Evolutionary conservation across 2,888 invertebrate genomes (phyloP).

Genomic region (Pammene fasciana): DNA sequence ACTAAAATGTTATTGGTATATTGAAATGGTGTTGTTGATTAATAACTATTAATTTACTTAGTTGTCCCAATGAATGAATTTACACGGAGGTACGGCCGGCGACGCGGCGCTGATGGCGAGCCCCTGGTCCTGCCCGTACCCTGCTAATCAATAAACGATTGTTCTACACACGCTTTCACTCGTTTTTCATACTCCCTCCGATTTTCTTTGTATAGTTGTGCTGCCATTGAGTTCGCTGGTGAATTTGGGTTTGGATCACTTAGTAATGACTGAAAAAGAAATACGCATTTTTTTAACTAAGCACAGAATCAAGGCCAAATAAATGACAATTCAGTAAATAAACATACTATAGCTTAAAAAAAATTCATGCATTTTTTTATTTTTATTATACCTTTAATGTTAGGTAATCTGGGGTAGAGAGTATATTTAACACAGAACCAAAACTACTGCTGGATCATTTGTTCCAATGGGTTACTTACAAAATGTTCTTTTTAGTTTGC

Average conservation of each 20-base stretch:
- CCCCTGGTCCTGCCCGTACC: constrained; percentile 53
- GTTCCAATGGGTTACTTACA: too few species aligned
- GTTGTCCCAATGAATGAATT: constrained; percentile 77
- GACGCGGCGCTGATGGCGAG: constrained; percentile 54
- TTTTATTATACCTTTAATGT: too few species aligned
- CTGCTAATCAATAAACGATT: constrained; percentile 97
- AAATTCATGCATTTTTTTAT: too few species aligned
- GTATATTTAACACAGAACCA: too few species aligned
- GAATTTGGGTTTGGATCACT: constrained; percentile 99
- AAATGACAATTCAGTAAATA: too few species aligned
- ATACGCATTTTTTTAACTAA: constrained; percentile 10
- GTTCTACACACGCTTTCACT: constrained; percentile 99
- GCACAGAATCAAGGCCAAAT: too few species aligned
- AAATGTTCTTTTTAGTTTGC: too few species aligned
- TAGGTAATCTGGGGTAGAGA: too few species aligned
- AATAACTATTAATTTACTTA: constrained; percentile 52
- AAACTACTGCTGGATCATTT: too few species aligned
- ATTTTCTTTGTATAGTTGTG: constrained; percentile 99
- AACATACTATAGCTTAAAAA: too few species aligned
- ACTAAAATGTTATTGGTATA: constrained; percentile 42
- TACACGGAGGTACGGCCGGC: constrained; percentile 64
- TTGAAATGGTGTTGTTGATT: constrained; percentile 43
- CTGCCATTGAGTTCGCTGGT: constrained; percentile 99
- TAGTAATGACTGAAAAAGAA: constrained; percentile 93
- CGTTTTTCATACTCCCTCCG: constrained; percentile 99